Conservation (phyloP, 1,140 invertebrate species). For the Macrostomum lignano region DNA sequence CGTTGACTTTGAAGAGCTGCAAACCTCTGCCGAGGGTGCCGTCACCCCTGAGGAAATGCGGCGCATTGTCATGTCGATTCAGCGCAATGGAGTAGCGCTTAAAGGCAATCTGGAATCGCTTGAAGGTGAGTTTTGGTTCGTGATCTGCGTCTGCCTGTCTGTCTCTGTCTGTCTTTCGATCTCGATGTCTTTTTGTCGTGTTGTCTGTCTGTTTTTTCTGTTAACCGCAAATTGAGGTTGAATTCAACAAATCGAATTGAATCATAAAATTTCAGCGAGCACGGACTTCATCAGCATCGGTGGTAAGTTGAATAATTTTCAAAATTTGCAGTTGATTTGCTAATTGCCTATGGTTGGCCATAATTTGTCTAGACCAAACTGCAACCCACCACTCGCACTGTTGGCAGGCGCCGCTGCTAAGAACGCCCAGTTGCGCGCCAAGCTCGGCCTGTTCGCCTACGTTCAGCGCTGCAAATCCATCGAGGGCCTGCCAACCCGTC, state of each 20-base stretch:
- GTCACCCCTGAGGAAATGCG: no score
- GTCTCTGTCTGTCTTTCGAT: no score
- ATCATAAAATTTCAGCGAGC: no score
- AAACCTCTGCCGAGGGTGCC: constrained; percentile 12
- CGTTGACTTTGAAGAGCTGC: constrained; percentile 31
- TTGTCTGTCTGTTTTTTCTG: no score
- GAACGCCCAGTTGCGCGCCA: not conserved
- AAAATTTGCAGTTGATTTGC: constrained; percentile 4
- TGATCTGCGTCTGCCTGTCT: no score
- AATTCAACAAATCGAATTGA: no score
- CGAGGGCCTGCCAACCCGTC: constrained; percentile 50
- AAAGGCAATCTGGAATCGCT: constrained; percentile 4
- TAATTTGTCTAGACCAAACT: not conserved
- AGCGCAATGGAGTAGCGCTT: constrained; percentile 4
- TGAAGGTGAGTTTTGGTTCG: constrained; percentile 2
- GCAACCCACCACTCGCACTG: not conserved
- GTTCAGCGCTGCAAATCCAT: constrained; percentile 79
- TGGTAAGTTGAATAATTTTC: not conserved
- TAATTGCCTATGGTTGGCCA: no score
- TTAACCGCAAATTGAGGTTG: no score
- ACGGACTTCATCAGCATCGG: no score
- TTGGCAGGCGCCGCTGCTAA: not conserved
- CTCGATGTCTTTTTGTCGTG: no score
- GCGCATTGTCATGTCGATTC: constrained; percentile 1
- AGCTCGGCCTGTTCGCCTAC: constrained; percentile 74